Percentiles rank a stretch among this genome's conserved stretches.
Evolutionary conservation across 2,888 invertebrate species (phyloP).

Genomic region (Auanema sp.): DNA sequence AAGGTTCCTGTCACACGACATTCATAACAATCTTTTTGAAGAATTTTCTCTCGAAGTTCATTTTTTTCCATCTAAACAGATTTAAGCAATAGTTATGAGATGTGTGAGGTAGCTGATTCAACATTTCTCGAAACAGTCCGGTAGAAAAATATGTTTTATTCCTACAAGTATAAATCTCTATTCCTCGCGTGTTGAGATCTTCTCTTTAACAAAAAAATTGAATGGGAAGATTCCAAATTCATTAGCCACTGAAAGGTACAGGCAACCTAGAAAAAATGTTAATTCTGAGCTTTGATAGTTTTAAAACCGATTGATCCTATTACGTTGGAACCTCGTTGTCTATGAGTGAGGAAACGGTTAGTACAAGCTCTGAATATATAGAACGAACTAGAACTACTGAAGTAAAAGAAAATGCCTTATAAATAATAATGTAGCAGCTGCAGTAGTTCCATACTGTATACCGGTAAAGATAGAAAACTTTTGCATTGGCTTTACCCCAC

Average conservation of each 20-base stretch:
- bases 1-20: slow-evolving; percentile 1
- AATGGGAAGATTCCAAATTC: slow-evolving; percentile 24
- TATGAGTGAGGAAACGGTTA: slow-evolving; percentile 15
- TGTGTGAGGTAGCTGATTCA: not conserved
- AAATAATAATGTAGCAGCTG: slow-evolving; percentile 11
- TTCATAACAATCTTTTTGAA: slow-evolving; percentile 14
- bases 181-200: slow-evolving; percentile 7
- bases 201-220: slow-evolving; percentile 23
- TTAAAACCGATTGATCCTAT: slow-evolving; percentile 13
- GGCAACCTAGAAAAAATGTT: slow-evolving; percentile 11
- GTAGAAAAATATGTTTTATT: not conserved
- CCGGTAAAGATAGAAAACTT: slow-evolving; percentile 16
- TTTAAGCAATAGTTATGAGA: not conserved
- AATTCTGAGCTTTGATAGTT: not conserved
- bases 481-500: not conserved
- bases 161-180: not conserved
- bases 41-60: not conserved
- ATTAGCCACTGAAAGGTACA: slow-evolving; percentile 22
- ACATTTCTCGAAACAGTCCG: not conserved
- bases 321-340: slow-evolving; percentile 15
- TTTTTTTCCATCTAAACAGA: not conserved
- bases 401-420: slow-evolving; percentile 9
- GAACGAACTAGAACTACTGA: not conserved
- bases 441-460: slow-evolving; percentile 19
- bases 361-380: slow-evolving; percentile 8